Base-by-base conservation (phyloP, 1,140 invertebrate genomes). In the Philopotamus ludificatus region DNA sequence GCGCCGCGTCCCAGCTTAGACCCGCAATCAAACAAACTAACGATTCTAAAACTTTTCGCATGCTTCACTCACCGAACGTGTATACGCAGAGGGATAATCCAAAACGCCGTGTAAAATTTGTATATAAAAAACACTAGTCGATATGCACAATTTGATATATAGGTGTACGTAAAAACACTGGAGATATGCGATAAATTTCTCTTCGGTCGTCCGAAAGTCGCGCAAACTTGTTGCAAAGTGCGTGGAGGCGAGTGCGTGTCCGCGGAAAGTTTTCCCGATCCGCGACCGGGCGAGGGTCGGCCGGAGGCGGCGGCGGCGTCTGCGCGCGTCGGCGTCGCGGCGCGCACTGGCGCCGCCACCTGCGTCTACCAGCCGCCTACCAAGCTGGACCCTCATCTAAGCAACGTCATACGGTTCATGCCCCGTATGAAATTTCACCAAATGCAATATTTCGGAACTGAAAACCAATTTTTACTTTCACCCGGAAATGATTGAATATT, bases 271-370 rank as follows among this genome's bases (percentile, higher is more conserved):
- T 45, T 25, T n/a, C 3, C 16, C n/a, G n/a, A n/a, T n/a, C n/a
- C n/a, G n/a, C n/a, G n/a, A n/a, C n/a, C n/a, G n/a, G n/a, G n/a
- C n/a, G n/a, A n/a, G 16, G 12, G 26, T 4, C 41, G 18, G 8
- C 15, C 23, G 45, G 63, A 50, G 12, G 45, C 21, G 26, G n/a
- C 9, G 55, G n/a, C n/a, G n/a, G n/a, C 68, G 64, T 58, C 42
- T 53, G 22, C 12, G 23, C 22, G 47, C 54, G 18, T 18, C 18
- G 64, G 61, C 63, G 64, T 66, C 64, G 51, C 68, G 64, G 22
- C 64, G 68, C 68, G 28, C 64, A 70, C 68, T 70, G 68, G 25
- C 62, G 53, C 39, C 47, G 23, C 23, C 54, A 28, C 50, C 58
- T 21, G 60, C n/a, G 22, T 50, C 55, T 1, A 3, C 26, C 23